These are phyloP conservation scores for Parus major DNA, from an alignment of 2,113 vertebrate genomes.

Conservation along the genomic window DNA sequence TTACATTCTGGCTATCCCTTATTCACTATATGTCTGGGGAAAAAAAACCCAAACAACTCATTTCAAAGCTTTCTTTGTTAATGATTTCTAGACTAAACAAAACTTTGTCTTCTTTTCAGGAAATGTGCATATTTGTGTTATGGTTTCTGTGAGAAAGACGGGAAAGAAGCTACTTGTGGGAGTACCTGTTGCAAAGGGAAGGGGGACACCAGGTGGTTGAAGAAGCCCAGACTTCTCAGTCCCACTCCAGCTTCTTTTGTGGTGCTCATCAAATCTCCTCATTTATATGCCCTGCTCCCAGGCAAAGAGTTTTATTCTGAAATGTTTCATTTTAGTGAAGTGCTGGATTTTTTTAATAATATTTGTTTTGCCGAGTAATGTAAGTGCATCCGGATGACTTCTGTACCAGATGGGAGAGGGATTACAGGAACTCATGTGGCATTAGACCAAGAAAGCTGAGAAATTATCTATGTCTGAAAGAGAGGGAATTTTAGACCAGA, in stretches of 20 bases:
- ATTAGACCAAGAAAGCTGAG: background rate
- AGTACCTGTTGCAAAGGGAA: background rate
- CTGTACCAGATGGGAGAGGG: background rate
- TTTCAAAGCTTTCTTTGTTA: background rate
- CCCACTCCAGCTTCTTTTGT: rapidly evolving
- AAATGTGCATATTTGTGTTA: rapidly evolving
- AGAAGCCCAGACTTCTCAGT: background rate
- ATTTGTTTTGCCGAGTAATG: background rate
- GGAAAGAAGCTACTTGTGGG: background rate
- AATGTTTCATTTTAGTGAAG: background rate
- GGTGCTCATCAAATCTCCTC: background rate
- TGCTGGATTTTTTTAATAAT: background rate
- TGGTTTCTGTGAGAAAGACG: background rate
- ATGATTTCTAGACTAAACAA: background rate
- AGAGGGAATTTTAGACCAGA: background rate
- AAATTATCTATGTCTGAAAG: background rate
- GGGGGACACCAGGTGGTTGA: background rate
- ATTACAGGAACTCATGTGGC: background rate
- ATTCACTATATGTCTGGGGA: background rate
- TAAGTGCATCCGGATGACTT: background rate
- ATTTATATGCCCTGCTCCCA: background rate
- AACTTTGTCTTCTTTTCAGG: background rate
- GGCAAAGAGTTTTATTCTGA: background rate
- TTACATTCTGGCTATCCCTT: background rate
- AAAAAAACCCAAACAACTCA: background rate